phyloP scores from a whole-genome alignment of 2,888 invertebrate species.

The Pollenia amentaria region DNA sequence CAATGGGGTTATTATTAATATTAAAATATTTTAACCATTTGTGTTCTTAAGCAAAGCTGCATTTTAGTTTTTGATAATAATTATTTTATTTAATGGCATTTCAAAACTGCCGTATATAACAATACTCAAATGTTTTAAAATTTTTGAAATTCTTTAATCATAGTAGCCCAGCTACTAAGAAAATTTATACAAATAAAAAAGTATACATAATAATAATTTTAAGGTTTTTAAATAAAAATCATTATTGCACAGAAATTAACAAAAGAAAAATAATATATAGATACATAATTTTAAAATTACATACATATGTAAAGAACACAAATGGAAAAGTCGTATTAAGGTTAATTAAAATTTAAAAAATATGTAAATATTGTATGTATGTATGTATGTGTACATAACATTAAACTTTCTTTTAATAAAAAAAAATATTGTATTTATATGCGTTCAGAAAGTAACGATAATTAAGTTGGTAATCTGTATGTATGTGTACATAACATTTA shows the following conservation, averaged over 20 bases:
- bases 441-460: no score
- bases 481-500: no score
- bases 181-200: slow-evolving; percentile 28
- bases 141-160: slow-evolving; percentile 52
- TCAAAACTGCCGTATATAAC: slow-evolving; percentile 44
- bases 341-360: slow-evolving; percentile 12
- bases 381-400: slow-evolving; percentile 14
- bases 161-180: slow-evolving; percentile 72
- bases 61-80: slow-evolving; percentile 9
- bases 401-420: slow-evolving; percentile 19
- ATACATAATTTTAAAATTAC: slow-evolving; percentile 1
- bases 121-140: slow-evolving; percentile 48
- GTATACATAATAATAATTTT: slow-evolving; percentile 9
- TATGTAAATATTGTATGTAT: slow-evolving; percentile 25
- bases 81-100: slow-evolving; percentile 33
- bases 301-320: slow-evolving; percentile 59
- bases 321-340: slow-evolving; percentile 55
- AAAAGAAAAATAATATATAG: not conserved
- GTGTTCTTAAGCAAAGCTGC: slow-evolving; percentile 51
- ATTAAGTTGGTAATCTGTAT: no score
- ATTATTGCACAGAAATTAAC: slow-evolving; percentile 65
- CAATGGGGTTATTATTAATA: slow-evolving; percentile 36
- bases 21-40: slow-evolving; percentile 61
- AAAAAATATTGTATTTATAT: slow-evolving; percentile 6
- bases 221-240: slow-evolving; percentile 16